Evolutionary conservation across 2,113 vertebrate genomes (phyloP), one percentile per base, ranked within the genome.

Genomic region (Eublepharis macularius): DNA sequence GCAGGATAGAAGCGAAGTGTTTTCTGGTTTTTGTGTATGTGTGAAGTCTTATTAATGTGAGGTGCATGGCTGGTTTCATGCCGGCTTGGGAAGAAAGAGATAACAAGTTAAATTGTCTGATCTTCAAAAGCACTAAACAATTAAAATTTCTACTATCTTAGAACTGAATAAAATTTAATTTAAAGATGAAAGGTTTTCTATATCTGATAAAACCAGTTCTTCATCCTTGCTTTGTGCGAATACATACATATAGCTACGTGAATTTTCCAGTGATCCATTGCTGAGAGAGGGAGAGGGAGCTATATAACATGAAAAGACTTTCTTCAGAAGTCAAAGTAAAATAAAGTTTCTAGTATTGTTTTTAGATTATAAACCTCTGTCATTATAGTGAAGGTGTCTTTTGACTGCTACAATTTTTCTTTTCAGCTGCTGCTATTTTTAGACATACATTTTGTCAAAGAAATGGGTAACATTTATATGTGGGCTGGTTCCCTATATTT

Each of bases 121-220:
- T 19, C 12, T 85, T 88, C 80, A 87, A 76, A 65, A 70, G 51
- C 68, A 86, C 76, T 24, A 2, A 81, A 83, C 24, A 87, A 82
- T 60, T 70, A 77, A 84, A 65, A 2, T 82, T 45, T 43, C 1
- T 81, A 66, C 51, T 36, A 1, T 4, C 43, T 16, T 36, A 83
- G 73, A 75, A 65, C 24, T 51, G 78, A 72, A 34, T 21, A 87
- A 89, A 76, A 3, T 60, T 1, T 69, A 70, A 86, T 69, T 86
- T 80, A 74, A 43, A 45, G 45, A 45, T 17, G 21, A 84, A 90
- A 63, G 10, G 3, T 78, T 24, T 85, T 70, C 34, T 19, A 81
- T 73, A 65, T 65, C 74, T 63, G 29, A 47, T 79, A 60, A 85
- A n/a, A 1, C 14, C 65, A 81, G 63, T 13, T 14, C 43, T 80